A percentile compares a stretch with the other conserved stretches of the same genome.
phyloP scores from a whole-genome alignment of 1,140 invertebrate genomes.

The Zaprionus camerounensis region DNA sequence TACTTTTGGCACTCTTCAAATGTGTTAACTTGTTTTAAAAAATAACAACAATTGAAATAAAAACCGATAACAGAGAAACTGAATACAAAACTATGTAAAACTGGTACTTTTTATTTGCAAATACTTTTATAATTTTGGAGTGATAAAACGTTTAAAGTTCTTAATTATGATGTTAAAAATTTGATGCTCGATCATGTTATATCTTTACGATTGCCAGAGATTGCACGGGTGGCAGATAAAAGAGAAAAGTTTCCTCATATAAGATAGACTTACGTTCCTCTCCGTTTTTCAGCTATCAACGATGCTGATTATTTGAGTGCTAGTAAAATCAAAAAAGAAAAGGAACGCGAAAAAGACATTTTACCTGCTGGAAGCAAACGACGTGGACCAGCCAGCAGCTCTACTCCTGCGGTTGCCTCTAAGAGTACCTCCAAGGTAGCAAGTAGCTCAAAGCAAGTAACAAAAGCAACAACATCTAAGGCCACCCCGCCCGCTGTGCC shows the following conservation, averaged over 20 bases:
- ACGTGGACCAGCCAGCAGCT: constrained; percentile 44
- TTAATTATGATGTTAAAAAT: constrained; percentile 10
- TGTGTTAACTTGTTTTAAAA: constrained; percentile 52
- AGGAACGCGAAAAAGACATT: constrained; percentile 58
- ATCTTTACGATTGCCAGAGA: background rate
- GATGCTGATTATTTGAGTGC: constrained; percentile 68
- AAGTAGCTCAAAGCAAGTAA: constrained; percentile 40
- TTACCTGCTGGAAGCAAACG: constrained; percentile 57
- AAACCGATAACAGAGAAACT: constrained; percentile 44
- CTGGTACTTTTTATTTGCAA: constrained; percentile 64
- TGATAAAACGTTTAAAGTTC: constrained; percentile 52
- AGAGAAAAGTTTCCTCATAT: background rate
- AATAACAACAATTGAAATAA: constrained; percentile 36
- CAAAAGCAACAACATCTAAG: constrained; percentile 41
- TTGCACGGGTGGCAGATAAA: background rate
- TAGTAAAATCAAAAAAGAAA: constrained; percentile 75
- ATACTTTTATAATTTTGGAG: constrained; percentile 58
- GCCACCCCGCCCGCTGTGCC: background rate
- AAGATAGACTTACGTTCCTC: constrained; percentile 1
- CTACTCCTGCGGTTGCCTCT: constrained; percentile 25
- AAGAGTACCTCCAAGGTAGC: constrained; percentile 43
- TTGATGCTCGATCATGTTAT: background rate
- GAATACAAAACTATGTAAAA: constrained; percentile 49
- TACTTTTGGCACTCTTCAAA: constrained; percentile 43
- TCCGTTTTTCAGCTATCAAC: constrained; percentile 65